Evolutionary conservation across 2,113 vertebrate species (phyloP).

Genomic region (Phrynosoma blainvillii): DNA sequence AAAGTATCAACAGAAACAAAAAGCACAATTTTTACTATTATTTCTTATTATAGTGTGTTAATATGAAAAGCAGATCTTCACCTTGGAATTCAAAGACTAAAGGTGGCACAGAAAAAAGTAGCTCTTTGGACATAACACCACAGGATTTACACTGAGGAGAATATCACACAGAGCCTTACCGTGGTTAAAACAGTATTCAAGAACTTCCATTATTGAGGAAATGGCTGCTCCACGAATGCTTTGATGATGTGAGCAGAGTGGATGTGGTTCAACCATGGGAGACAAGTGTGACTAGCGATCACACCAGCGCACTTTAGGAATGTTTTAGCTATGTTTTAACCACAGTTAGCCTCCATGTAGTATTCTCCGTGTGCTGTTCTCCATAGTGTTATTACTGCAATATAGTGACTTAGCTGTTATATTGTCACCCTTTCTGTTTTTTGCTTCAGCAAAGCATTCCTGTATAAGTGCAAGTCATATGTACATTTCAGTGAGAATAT

Average conservation of each 20-base stretch:
- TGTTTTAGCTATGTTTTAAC: no score
- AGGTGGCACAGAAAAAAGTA: neutral
- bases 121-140: neutral
- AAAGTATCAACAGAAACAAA: constrained; percentile 14
- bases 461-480: neutral
- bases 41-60: constrained; percentile 8
- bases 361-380: no score
- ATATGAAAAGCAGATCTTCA: constrained; percentile 8
- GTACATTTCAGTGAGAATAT: constrained; percentile 28
- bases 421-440: neutral
- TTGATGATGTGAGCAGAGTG: no score
- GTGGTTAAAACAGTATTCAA: no score
- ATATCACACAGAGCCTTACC: no score
- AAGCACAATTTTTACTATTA: constrained; percentile 7
- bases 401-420: neutral
- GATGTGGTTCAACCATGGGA: no score
- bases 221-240: no score
- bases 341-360: no score
- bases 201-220: no score
- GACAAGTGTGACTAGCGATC: no score
- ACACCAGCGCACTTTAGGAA: no score
- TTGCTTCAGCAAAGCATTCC: neutral
- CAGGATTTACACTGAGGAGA: neutral
- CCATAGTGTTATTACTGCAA: neutral
- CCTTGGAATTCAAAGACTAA: neutral